Evolutionary conservation across 1,140 invertebrate species (phyloP).

Genomic region (Drosophila miranda): DNA sequence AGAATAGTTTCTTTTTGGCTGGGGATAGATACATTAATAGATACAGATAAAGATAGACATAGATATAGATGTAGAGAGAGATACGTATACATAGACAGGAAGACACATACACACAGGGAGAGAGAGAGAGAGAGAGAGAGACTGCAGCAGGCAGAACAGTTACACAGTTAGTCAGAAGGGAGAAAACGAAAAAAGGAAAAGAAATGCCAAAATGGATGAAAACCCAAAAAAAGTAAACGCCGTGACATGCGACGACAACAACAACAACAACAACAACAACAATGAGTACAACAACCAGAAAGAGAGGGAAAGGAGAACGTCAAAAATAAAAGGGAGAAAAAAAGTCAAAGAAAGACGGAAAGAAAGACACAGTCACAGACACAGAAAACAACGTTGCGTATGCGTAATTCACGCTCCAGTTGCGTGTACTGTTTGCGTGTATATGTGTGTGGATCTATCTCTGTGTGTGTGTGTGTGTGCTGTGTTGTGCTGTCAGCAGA

Average conservation of each 20-base stretch:
- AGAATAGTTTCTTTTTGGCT: constrained; percentile 21
- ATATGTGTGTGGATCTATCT: constrained; percentile 7
- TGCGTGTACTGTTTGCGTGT: constrained; percentile 57
- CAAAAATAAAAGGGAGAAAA: constrained; percentile 22
- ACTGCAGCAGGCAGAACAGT: constrained; percentile 46
- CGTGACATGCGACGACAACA: constrained; percentile 72
- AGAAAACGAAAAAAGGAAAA: constrained; percentile 39
- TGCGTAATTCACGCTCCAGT: constrained; percentile 79
- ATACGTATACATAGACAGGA: constrained; percentile 25
- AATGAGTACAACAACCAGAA: constrained; percentile 21
- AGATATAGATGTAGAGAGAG: constrained; percentile 6
- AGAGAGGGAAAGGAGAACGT: constrained; percentile 4
- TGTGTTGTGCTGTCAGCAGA: constrained; percentile 54
- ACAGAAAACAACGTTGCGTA: constrained; percentile 73
- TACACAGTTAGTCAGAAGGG: constrained; percentile 47
- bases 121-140: constrained; percentile 16
- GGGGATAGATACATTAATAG: constrained; percentile 45
- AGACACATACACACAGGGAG: constrained; percentile 17
- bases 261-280: constrained; percentile 38
- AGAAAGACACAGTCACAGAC: constrained; percentile 42
- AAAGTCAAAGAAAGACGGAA: constrained; percentile 20
- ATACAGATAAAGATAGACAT: constrained; percentile 38
- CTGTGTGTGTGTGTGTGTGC: constrained; percentile 13
- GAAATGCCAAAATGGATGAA: constrained; percentile 30
- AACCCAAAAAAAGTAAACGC: constrained; percentile 65